phyloP scores from a whole-genome alignment of 2,797 vertebrate species.

The Coilia nasus region DNA sequence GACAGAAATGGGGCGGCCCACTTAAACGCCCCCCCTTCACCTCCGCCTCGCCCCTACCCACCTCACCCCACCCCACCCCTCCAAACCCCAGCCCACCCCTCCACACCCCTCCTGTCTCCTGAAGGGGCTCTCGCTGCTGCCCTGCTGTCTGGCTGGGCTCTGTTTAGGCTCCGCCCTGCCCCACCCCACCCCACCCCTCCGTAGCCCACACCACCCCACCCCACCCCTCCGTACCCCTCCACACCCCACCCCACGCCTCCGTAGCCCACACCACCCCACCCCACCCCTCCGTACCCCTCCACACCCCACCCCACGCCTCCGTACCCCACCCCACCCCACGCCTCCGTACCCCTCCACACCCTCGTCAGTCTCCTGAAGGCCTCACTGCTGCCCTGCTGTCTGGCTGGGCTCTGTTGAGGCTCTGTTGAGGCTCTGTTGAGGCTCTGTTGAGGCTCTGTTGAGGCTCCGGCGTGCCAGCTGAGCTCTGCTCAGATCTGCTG shows the following conservation, averaged over 20 bases:
- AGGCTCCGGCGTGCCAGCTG: neutral
- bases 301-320: neutral
- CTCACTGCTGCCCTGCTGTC: neutral
- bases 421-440: no score
- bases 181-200: no score
- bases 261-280: no score
- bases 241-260: no score
- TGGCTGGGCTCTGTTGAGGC: neutral
- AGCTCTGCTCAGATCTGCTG: neutral
- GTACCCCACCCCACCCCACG: no score
- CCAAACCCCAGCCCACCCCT: neutral
- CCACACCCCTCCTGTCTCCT: neutral
- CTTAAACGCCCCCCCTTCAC: neutral
- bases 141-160: neutral
- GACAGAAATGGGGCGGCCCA: neutral
- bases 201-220: no score
- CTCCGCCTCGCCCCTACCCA: no score
- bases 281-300: no score
- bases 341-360: neutral
- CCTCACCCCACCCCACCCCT: no score
- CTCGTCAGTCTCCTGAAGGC: neutral
- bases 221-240: no score
- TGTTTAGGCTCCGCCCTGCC: neutral
- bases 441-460: neutral
- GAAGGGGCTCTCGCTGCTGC: neutral